Evolutionary conservation across 2,797 vertebrate species (phyloP), one percentile per base, ranked within the genome.

Genomic region (Pterois miles): DNA sequence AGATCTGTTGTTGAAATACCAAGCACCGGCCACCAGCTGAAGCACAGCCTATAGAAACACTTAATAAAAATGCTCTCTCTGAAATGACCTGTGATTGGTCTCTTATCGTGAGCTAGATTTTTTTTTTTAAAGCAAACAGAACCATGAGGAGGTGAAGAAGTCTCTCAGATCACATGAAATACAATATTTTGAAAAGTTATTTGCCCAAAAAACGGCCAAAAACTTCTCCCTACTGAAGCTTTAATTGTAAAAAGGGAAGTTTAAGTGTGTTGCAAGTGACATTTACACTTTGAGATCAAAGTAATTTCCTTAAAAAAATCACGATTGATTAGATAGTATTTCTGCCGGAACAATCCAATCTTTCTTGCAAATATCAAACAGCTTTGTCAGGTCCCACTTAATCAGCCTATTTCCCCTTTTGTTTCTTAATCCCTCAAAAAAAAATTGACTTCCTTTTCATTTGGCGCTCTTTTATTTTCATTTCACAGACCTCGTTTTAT

Each of bases 281-380:
- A 91, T 92, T 91, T 82, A 83, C 74, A 77, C 86, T 90, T 88
- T 88, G 81, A 89, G 79, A 91, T 88, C 81, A 84, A 85, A 89
- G 71, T 82, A 43, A 52, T 85, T 80, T 58, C 52, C 60, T 62
- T 66, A 78, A 88, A 40, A 33, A 40, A 89, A 79, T 77, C 65
- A 31, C 27, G 74, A 83, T 81, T 88, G 86, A 91, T 92, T 79
- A 60, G 67, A 89, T 76, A 87, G 74, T 80, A 81, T 84, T 88
- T 79, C 79, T 57, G 64, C 70, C 65, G 83, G 88, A 88, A 86
- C 77, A 83, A 85, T 78, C 67, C 73, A 82, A 84, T 88, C 79
- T 87, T 50, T 56, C 65, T 70, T n/a, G 80, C 81, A 93, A 86
- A 94, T 90, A 89, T 89, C 89, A 92, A 59, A 80, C 78, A 71